A percentile compares a stretch with the other conserved stretches of the same genome.
phyloP scores from a whole-genome alignment of 2,888 invertebrate genomes.

The Octonoba sinensis region DNA sequence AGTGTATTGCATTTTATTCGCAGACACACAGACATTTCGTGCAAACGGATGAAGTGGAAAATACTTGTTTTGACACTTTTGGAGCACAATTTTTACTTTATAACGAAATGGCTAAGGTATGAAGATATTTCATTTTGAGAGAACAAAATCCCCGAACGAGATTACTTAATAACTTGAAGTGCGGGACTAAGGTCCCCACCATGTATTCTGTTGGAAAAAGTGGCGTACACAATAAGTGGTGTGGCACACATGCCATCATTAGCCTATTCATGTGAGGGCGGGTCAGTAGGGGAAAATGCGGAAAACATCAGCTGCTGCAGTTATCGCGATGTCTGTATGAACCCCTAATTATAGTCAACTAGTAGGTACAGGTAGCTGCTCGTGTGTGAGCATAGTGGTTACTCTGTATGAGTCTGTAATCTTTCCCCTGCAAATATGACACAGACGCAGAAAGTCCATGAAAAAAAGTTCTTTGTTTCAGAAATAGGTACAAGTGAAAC shows the following conservation, averaged over 20 bases:
- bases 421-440: too few relatives aligned
- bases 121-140: too few relatives aligned
- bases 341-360: slow-evolving; percentile 40
- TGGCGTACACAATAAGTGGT: slow-evolving; percentile 8
- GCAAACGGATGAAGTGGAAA: too few relatives aligned
- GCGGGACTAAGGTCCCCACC: slow-evolving; percentile 45
- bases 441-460: too few relatives aligned
- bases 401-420: not conserved
- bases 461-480: too few relatives aligned
- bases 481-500: too few relatives aligned
- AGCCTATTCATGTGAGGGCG: slow-evolving; percentile 15
- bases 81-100: too few relatives aligned
- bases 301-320: slow-evolving; percentile 55
- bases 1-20: too few relatives aligned
- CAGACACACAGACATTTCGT: too few relatives aligned
- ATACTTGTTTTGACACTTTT: too few relatives aligned
- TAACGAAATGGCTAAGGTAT: too few relatives aligned
- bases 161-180: not conserved
- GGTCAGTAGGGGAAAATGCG: slow-evolving; percentile 5
- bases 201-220: slow-evolving; percentile 4
- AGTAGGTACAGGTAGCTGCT: slow-evolving; percentile 50
- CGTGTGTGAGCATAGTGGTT: slow-evolving; percentile 42
- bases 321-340: slow-evolving; percentile 28
- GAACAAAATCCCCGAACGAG: too few relatives aligned
- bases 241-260: not conserved